Base-by-base conservation (phyloP, 2,888 invertebrate genomes). In the Listrodromus nycthemerus region DNA sequence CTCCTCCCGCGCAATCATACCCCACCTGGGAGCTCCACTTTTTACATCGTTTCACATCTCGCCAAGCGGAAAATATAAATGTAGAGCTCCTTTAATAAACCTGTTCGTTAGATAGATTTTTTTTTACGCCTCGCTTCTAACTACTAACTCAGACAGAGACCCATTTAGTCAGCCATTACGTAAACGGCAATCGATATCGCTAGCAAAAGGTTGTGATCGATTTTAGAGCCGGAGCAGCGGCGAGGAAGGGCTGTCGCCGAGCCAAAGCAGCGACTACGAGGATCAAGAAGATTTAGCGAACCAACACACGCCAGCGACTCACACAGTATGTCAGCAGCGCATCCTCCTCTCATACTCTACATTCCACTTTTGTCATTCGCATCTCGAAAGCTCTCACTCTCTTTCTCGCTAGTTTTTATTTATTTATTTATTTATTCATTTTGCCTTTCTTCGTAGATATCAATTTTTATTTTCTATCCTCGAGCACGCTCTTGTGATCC, bases 221-320 rank as follows among this genome's bases (percentile, higher is more conserved):
- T 92, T 93, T 91, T 91, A 93, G 93, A 93, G 93, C 86, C 93
- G 95, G 86, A 95, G 95, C 92, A 95, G 95, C 88, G 95, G 95
- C 85, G 94, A 95, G 89, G 95, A 95, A 85, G 95, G 95, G 79
- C 91, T 94, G 73, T 96, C 96, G 80, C 95, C 96, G 78, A 96
- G 95, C 92, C 96, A 96, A 86, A 96, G 96, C 92, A 96, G 95
- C 87, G 96, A 96, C 94, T 96, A 96, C 93, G 96, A 96, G 93
- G 95, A 95, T 91, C 95, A 96, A 91, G 96, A 96, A 90, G 95
- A 95, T 88, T 94, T 95, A 90, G 94, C 93, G 89, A 95, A 95
- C 91, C 95, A 94, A 90, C 95, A 95, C 93, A 95, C 95, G 90
- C 95, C 95, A 88, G 95, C 95, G 88, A 95, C 95, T 90, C 95